Evolutionary conservation across 1,140 invertebrate species (phyloP).

Genomic region (Campoletis sonorensis): DNA sequence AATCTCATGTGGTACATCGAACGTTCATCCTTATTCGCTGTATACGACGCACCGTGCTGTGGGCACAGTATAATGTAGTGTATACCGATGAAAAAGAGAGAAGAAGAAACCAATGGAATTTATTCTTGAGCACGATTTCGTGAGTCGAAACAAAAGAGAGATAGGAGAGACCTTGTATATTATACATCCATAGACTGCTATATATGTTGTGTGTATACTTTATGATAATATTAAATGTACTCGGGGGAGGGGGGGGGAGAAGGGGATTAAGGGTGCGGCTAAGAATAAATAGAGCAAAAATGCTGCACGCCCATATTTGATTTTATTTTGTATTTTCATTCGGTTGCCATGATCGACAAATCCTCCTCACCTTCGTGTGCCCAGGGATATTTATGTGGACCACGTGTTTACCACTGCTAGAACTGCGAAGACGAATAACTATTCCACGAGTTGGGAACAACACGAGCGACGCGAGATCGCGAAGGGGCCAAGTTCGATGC

Average conservation of each 20-base stretch:
- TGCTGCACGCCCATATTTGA: too few species aligned
- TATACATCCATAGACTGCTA: neutral
- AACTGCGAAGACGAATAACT: neutral
- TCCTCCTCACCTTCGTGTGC: neutral
- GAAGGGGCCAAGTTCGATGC: too few species aligned
- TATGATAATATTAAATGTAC: neutral
- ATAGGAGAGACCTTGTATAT: neutral
- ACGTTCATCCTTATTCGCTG: constrained; percentile 36
- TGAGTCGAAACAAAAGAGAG: constrained; percentile 24
- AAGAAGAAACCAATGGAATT: constrained; percentile 27
- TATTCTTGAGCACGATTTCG: constrained; percentile 38
- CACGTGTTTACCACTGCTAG: too few species aligned
- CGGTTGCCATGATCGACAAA: constrained; percentile 8
- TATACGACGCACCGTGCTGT: constrained; percentile 11
- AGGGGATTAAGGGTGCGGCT: neutral
- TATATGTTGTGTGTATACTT: neutral
- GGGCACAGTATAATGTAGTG: constrained; percentile 20
- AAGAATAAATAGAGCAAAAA: too few species aligned
- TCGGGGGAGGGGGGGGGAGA: neutral
- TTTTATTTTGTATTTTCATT: neutral
- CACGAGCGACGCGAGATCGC: neutral
- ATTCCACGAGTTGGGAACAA: neutral
- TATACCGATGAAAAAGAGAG: constrained; percentile 21
- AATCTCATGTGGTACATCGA: constrained; percentile 13
- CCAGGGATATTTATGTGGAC: too few species aligned